Percentiles rank a stretch among this genome's conserved stretches.
phyloP scores from a whole-genome alignment of 2,888 invertebrate genomes.

The Melieria crassipennis region DNA sequence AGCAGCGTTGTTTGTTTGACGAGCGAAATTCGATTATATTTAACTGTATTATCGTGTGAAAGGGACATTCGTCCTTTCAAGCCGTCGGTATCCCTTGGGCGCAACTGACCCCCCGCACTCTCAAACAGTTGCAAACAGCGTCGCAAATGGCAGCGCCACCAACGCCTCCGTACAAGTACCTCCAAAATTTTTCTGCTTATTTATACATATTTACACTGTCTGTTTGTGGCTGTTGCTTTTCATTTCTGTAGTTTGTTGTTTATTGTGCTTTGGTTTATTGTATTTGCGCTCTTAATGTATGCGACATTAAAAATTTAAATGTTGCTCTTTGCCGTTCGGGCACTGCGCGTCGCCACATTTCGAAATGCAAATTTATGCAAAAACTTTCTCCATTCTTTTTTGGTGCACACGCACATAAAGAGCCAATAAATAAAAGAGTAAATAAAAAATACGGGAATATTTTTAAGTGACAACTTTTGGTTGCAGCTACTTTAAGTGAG shows the following conservation, averaged over 20 bases:
- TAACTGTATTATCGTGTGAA: slow-evolving; percentile 17
- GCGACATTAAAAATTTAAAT: neutral
- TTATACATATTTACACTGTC: neutral
- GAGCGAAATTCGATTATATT: slow-evolving; percentile 19
- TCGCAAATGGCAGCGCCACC: no score
- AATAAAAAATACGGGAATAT: neutral
- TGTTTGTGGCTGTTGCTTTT: neutral
- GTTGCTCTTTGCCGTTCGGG: neutral
- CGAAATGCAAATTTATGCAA: neutral
- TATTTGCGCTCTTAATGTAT: neutral
- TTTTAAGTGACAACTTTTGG: neutral
- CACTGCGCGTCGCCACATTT: neutral
- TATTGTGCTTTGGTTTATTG: neutral
- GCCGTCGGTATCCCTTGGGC: no score
- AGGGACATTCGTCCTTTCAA: neutral
- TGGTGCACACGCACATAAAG: neutral
- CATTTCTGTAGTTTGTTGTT: neutral
- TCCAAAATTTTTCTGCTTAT: neutral
- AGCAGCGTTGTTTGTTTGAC: neutral
- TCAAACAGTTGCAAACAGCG: no score
- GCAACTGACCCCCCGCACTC: no score
- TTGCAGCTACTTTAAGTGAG: neutral
- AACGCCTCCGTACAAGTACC: neutral
- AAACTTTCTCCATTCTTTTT: neutral
- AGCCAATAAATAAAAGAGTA: neutral